Evolutionary conservation across 2,797 vertebrate species (phyloP).

Genomic region (Epinephelus awoara): DNA sequence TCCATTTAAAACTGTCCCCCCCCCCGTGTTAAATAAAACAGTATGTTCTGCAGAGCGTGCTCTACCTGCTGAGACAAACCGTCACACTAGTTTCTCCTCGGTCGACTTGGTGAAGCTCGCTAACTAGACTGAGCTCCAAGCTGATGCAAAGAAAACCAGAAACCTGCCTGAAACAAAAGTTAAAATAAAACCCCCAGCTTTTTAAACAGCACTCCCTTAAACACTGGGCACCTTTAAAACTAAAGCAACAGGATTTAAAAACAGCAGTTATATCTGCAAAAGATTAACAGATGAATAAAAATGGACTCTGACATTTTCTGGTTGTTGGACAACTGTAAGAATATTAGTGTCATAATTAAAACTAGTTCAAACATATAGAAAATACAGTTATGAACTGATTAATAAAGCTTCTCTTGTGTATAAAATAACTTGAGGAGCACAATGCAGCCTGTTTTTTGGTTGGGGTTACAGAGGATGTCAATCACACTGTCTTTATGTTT

Average conservation of each 20-base stretch:
- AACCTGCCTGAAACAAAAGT: neutral
- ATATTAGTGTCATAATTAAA: constrained; percentile 39
- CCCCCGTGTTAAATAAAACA: constrained; percentile 15
- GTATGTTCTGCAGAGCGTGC: neutral
- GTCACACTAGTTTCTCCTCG: neutral
- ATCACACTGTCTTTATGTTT: neutral
- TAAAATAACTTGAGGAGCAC: neutral
- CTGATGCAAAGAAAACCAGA: neutral
- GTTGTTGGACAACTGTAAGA: neutral
- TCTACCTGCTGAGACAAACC: neutral
- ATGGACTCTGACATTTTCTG: neutral
- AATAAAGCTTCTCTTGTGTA: constrained; percentile 13
- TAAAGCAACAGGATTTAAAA: constrained; percentile 2
- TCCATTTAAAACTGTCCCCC: constrained; percentile 18
- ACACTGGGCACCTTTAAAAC: fast-evolving
- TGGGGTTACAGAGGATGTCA: neutral
- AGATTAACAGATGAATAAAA: neutral
- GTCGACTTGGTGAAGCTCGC: neutral
- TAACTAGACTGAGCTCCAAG: neutral
- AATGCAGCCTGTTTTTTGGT: neutral
- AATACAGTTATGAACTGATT: neutral
- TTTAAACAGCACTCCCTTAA: neutral
- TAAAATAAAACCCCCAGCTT: neutral
- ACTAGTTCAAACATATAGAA: constrained; percentile 7
- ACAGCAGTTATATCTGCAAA: neutral